These are phyloP conservation scores for Euura saliciscinereae DNA, from an alignment of 1,140 invertebrate species.

Conservation along the genomic window DNA sequence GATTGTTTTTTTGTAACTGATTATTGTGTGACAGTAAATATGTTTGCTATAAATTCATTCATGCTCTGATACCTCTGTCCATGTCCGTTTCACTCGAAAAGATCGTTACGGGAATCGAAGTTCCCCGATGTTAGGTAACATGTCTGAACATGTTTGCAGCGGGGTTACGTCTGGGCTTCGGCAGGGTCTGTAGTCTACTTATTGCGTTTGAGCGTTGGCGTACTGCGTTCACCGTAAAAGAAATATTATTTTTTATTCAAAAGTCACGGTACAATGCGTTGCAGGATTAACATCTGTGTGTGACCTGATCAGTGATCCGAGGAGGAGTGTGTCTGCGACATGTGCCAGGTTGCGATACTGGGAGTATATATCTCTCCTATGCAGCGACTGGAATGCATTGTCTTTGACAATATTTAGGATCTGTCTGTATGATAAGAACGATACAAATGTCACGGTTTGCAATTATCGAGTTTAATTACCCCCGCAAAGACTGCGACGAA, in stretches of 20 bases:
- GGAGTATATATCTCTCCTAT: no score
- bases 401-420: not conserved
- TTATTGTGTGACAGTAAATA: no score
- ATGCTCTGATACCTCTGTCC: no score
- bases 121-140: no score
- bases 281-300: not conserved
- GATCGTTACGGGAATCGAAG: no score
- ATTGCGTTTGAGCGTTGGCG: conserved; percentile 4
- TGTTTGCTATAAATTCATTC: no score
- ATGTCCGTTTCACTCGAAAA: no score
- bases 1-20: no score
- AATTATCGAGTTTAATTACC: not conserved
- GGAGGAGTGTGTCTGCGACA: not conserved
- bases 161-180: not conserved
- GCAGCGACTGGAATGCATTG: not conserved
- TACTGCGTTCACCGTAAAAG: not conserved
- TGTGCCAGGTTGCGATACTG: no score
- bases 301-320: not conserved
- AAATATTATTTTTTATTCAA: not conserved
- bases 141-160: no score
- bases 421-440: not conserved
- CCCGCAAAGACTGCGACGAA: not conserved
- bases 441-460: conserved; percentile 1
- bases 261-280: not conserved
- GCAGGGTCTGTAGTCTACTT: not conserved